Percentiles rank a stretch among this genome's conserved stretches.
Evolutionary conservation across 1,140 invertebrate genomes (phyloP).

Genomic region (Delia radicum): DNA sequence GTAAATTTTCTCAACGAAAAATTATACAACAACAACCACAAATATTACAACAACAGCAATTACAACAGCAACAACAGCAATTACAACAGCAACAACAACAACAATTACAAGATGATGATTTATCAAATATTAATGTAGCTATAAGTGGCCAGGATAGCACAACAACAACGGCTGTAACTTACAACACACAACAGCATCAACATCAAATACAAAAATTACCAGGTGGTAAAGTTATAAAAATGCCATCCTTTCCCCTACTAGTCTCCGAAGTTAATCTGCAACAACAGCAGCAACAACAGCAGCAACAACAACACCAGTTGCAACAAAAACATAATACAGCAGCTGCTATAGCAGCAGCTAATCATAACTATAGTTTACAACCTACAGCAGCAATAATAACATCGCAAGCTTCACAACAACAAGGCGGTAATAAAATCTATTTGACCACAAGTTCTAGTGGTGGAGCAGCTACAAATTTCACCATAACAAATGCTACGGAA

Average conservation of each 20-base stretch:
- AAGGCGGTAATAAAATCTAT: constrained; percentile 51
- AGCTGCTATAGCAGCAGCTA: constrained; percentile 46
- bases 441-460: constrained; percentile 43
- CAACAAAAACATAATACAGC: constrained; percentile 45
- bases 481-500: constrained; percentile 48
- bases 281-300: constrained; percentile 28
- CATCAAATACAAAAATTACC: constrained; percentile 32
- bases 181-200: constrained; percentile 19
- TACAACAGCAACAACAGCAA: constrained; percentile 40
- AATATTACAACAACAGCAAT: constrained; percentile 44
- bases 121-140: background rate
- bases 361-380: constrained; percentile 53
- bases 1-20: constrained; percentile 50
- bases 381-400: constrained; percentile 48
- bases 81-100: constrained; percentile 29
- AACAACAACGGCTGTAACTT: constrained; percentile 4
- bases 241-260: constrained; percentile 43
- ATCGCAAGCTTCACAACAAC: constrained; percentile 39
- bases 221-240: constrained; percentile 50
- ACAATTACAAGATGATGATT: constrained; percentile 30
- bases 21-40: constrained; percentile 33
- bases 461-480: constrained; percentile 40
- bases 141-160: constrained; percentile 9
- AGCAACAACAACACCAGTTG: constrained; percentile 38
- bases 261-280: constrained; percentile 48